phyloP scores from a whole-genome alignment of 2,888 invertebrate genomes.

The Pegoplata infirma region DNA sequence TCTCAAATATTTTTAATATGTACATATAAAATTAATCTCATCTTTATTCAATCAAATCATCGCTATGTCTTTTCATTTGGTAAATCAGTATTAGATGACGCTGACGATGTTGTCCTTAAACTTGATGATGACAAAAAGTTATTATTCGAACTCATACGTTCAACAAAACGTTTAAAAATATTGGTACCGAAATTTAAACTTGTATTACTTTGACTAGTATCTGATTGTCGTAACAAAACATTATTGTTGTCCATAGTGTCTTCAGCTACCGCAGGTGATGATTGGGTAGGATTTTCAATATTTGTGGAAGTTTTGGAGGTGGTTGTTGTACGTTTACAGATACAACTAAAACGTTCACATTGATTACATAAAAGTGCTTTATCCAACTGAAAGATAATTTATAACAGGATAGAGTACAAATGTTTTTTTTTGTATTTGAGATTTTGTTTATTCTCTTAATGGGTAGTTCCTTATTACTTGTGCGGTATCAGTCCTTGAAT shows the following conservation, averaged over 20 bases:
- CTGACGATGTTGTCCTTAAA: constrained; percentile 19
- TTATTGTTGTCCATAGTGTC: constrained; percentile 46
- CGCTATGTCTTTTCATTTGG: constrained; percentile 24
- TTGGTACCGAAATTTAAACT: constrained; percentile 74
- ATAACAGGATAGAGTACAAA: constrained; percentile 32
- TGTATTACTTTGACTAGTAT: constrained; percentile 68
- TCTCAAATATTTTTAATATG: no score
- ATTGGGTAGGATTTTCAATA: constrained; percentile 28
- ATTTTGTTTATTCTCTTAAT: constrained; percentile 26
- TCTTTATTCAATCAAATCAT: neutral
- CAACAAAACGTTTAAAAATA: constrained; percentile 77
- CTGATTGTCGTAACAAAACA: constrained; percentile 57
- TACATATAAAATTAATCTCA: constrained; percentile 13
- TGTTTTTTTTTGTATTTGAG: no score
- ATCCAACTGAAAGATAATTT: constrained; percentile 77
- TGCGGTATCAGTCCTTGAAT: no score
- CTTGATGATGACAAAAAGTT: constrained; percentile 52
- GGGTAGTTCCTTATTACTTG: neutral
- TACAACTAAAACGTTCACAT: constrained; percentile 77
- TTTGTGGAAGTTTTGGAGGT: constrained; percentile 11
- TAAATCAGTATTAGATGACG: constrained; percentile 53
- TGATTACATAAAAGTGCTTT: constrained; percentile 77
- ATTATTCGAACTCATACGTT: constrained; percentile 72
- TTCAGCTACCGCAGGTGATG: constrained; percentile 23
- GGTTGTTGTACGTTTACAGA: constrained; percentile 70